Percentiles rank a stretch among this genome's conserved stretches.
Evolutionary conservation across 1,140 invertebrate species (phyloP).

Genomic region (Zaprionus africanus): DNA sequence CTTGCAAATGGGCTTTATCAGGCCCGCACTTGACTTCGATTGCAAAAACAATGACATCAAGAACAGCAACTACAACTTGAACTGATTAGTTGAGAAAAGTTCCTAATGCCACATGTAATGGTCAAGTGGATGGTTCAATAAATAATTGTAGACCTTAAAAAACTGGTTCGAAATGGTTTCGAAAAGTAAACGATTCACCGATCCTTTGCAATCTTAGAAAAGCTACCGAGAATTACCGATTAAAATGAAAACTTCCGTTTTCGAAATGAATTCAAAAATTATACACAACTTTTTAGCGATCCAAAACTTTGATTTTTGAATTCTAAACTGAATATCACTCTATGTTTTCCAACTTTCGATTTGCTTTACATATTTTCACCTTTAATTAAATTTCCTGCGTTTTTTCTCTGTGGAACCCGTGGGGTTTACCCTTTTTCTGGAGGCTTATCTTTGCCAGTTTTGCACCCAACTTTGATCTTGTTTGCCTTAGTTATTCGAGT

Average conservation of each 20-base stretch:
- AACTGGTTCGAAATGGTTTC: background rate
- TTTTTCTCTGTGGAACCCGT: background rate
- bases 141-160: conserved; percentile 2
- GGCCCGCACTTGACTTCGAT: conserved; percentile 39
- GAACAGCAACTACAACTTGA: background rate
- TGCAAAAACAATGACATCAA: conserved; percentile 14
- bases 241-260: background rate
- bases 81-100: conserved; percentile 8
- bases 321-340: background rate
- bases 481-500: conserved; percentile 7
- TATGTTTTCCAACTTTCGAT: background rate
- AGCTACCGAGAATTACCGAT: background rate
- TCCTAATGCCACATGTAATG: conserved; percentile 37
- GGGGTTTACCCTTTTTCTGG: background rate
- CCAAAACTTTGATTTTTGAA: background rate
- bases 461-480: background rate
- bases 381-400: background rate
- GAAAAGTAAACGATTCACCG: conserved; percentile 8
- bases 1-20: conserved; percentile 35
- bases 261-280: background rate
- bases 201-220: background rate
- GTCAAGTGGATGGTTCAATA: conserved; percentile 18
- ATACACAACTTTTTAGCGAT: background rate
- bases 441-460: background rate
- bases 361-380: background rate